Percentiles rank a stretch among this genome's conserved stretches.
These are phyloP conservation scores for Drosophila sordidula DNA, from an alignment of 2,888 invertebrate species.

Conservation along the genomic window DNA sequence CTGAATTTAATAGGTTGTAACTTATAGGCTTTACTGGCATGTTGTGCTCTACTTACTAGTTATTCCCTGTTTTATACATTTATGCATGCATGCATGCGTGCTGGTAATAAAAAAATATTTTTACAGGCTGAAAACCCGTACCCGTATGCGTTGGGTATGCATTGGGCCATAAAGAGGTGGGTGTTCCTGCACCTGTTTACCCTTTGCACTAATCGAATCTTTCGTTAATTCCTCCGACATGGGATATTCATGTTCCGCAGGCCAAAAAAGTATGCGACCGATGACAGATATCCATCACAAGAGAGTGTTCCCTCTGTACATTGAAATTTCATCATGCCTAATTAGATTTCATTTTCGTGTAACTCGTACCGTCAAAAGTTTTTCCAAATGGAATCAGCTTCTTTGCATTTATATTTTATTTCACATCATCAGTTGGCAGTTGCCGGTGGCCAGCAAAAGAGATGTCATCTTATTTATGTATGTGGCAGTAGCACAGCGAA, in stretches of 20 bases:
- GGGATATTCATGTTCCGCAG: neutral
- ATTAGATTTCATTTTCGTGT: constrained; percentile 31
- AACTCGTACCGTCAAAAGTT: constrained; percentile 13
- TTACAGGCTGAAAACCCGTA: neutral
- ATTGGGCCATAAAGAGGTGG: neutral
- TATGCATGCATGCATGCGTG: too few species aligned
- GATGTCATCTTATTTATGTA: constrained; percentile 52
- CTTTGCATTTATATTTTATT: constrained; percentile 58
- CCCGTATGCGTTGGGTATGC: too few species aligned
- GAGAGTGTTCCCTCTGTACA: neutral
- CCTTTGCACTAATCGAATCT: constrained; percentile 7
- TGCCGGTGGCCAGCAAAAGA: constrained; percentile 30
- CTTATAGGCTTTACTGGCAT: too few species aligned
- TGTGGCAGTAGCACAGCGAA: constrained; percentile 46
- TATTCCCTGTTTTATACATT: too few species aligned
- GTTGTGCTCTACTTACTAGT: too few species aligned
- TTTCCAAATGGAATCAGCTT: constrained; percentile 63
- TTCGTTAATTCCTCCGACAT: constrained; percentile 10
- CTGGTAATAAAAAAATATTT: neutral
- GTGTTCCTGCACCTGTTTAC: neutral
- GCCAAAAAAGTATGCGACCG: constrained; percentile 10
- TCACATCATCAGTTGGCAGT: constrained; percentile 17
- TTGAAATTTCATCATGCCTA: constrained; percentile 41
- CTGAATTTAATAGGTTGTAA: too few species aligned
- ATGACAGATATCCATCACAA: constrained; percentile 6